Base-by-base conservation (phyloP, 2,797 vertebrate genomes). In the Sebastes jordani region DNA sequence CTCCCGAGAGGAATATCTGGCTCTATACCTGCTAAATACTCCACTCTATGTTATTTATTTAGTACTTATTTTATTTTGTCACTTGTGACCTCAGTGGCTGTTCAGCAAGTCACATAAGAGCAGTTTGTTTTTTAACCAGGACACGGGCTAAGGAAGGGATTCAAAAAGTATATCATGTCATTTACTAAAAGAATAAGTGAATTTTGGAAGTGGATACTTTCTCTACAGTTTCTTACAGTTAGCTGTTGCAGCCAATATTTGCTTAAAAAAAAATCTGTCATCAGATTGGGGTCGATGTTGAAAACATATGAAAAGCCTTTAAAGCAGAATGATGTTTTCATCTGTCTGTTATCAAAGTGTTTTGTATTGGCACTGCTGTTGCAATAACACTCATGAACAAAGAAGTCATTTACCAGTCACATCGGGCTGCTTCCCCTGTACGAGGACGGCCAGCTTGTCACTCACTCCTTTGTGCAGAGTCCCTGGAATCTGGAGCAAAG, bases 381-480 rank as follows among this genome's bases (percentile, higher is more conserved):
- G 5, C 4, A 25, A 13, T 13, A 25, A 3, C 54, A 25, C 16
- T 25, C 25, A 13, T 68, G 7, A 69, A 46, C 22, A 38, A 38
- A 38, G 36, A 38, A 63, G 5, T 20, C 46, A 74, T 69, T 89
- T 89, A 94, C 93, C 91, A 14, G 95, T 91, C 64, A 90, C 89
- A 63, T 93, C 95, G 0, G 96, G 94, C 83, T 97, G 96, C 67
- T 81, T 94, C 74, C 95, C 96, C 22, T 94, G 94, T 56, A 95
- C 94, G 34, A 98, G 90, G 82, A 90, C 88, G 82, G 93, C 80
- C 86, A 99, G 94, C 74, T 97, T 97, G 70, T 97, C 93, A 85
- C 97, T 99, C 88, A 99, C 98, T 90, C 95, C 94, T 93, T 98
- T 98, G 94, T 99, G 97, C 83, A 99, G 89, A 1, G 95, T 93